Evolutionary conservation across 2,888 invertebrate species (phyloP), one percentile per base, ranked within the genome.

Genomic region (Acleris sparsana): DNA sequence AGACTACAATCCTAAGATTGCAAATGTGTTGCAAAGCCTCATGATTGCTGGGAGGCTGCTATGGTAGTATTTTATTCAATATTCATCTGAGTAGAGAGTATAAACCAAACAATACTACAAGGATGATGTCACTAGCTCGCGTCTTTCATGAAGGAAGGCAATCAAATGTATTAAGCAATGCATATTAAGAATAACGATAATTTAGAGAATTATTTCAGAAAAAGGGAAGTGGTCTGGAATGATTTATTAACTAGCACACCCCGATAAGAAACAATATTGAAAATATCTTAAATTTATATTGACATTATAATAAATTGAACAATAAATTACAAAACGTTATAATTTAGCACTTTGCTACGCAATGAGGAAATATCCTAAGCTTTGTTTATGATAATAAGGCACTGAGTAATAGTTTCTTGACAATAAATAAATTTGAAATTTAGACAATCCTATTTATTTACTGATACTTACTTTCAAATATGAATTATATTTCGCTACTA

Each of bases 341-440:
- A 71, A 58, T 67, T 62, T 67, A 69, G 53, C 68, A 66, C 66
- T 67, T 58, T 55, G 62, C 69, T 48, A 46, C 48, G 72, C 67
- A 69, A 69, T 70, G 69, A 67, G 68, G 66, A 66, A 71, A 70
- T 73, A 77, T 74, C 69, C 75, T 73, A 72, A 69, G 63, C 74
- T 74, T 75, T 77, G 75, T 72, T 68, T 64, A 75, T 76, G 74
- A 72, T 75, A 78, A 78, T 78, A 62, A 75, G 75, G 69, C 55
- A 63, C 66, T 75, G 73, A 76, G 74, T 78, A 76, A 78, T 74
- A 76, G 76, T 75, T 68, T 75, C 75, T 77, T 74, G 70, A 68
- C 74, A 71, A 70, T 71, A 74, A 74, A 75, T 70, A 72, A 77
- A 73, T 70, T 73, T 69, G 72, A 76, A 76, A 74, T 74, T 74